Base-by-base conservation (phyloP, 2,797 vertebrate species). In the Alfaro cultratus region DNA sequence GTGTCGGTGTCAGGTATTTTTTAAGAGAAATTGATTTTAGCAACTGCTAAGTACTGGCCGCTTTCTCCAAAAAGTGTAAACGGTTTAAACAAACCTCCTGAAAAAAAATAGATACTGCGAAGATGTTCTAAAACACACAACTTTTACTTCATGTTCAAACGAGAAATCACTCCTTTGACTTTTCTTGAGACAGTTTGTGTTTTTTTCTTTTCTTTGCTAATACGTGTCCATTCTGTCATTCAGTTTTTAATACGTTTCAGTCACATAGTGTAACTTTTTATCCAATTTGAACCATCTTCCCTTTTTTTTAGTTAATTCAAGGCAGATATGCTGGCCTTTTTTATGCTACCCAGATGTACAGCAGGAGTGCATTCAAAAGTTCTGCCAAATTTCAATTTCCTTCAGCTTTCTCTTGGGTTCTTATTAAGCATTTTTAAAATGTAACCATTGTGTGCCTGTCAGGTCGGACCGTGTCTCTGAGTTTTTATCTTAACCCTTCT, bases 301-400 rank as follows among this genome's bases (percentile, higher is more conserved):
- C 9, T 46, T 34, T 57, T 83, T 70, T 55, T 31, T 2, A 5
- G n/a, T 5, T 83, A 85, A 86, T 83, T 87, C 41, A 53, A 55
- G 73, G 34, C 82, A 88, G 79, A 88, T 83, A 81, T 83, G 80
- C 73, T 88, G 83, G 77, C 80, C 53, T 82, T 5, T 76, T 6
- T 29, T 34, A 45, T 39, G 7, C 46, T 55, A 47, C 43, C 21
- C 90, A 88, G 86, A 81, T 87, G 85, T 67, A 78, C 23, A 0
- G 80, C 77, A 53, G 68, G 8, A 74, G 75, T 73, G 43, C 34
- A 29, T 45, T 21, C 64, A 80, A 72, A 72, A 39, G 84, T 72
- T 86, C 26, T 60, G 74, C 86, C 82, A 87, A 71, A 51, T 86
- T 79, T 85, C 78, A 79, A 75, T 91, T 83, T 84, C 83, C 83